phyloP scores from a whole-genome alignment of 2,797 vertebrate species.

The Lemur catta region DNA sequence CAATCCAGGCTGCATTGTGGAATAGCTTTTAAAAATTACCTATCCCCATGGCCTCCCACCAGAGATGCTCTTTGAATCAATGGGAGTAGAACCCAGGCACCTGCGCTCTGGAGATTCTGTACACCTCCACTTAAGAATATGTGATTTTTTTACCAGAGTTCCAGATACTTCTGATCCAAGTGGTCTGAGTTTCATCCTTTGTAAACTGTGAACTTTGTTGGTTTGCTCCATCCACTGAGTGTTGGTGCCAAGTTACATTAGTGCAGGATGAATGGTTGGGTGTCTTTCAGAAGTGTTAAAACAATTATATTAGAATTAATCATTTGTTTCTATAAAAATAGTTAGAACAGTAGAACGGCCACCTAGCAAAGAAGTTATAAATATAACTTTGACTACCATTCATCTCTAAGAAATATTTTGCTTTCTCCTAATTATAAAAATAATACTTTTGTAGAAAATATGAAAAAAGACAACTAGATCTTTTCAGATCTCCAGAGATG shows the following conservation, averaged over 20 bases:
- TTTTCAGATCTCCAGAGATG: neutral
- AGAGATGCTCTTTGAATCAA: neutral
- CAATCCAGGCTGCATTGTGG: neutral
- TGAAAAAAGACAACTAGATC: neutral
- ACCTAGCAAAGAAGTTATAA: neutral
- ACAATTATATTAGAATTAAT: neutral
- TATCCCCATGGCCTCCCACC: neutral
- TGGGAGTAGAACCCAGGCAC: neutral
- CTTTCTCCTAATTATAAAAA: neutral
- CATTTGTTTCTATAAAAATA: neutral
- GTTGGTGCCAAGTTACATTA: neutral
- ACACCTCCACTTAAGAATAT: neutral
- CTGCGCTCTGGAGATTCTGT: neutral
- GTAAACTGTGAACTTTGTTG: neutral
- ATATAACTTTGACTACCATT: neutral
- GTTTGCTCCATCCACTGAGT: neutral
- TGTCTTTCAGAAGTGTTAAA: neutral
- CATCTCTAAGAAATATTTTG: neutral
- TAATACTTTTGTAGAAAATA: neutral
- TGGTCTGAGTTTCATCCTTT: neutral
- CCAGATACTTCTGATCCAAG: neutral
- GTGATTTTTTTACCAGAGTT: neutral
- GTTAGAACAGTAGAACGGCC: neutral
- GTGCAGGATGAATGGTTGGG: neutral
- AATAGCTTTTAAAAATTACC: neutral